Percentiles rank a stretch among this genome's conserved stretches.
These are phyloP conservation scores for Galemys pyrenaicus DNA, from an alignment of 2,113 vertebrate species.

Conservation along the genomic window DNA sequence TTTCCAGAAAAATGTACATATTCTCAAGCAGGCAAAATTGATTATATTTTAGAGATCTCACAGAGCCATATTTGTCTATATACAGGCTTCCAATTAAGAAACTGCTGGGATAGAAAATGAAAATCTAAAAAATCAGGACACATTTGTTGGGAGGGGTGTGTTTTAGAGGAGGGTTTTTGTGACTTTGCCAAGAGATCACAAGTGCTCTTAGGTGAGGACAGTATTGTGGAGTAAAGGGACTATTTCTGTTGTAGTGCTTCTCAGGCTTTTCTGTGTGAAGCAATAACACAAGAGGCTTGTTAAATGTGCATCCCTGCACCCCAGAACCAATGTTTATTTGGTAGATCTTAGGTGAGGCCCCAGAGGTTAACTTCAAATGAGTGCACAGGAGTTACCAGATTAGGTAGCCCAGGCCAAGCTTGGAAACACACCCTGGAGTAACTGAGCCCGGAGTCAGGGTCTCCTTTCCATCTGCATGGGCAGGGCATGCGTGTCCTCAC, in stretches of 20 bases:
- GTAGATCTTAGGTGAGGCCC: background rate
- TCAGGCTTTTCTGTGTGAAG: background rate
- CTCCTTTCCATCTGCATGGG: background rate
- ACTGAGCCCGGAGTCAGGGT: background rate
- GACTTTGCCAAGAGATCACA: background rate
- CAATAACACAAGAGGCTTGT: background rate
- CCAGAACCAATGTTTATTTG: background rate
- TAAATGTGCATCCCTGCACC: background rate
- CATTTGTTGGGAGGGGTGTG: background rate
- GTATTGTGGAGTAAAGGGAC: background rate
- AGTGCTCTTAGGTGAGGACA: background rate
- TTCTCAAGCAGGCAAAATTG: background rate
- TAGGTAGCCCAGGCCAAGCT: background rate
- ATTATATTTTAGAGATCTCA: background rate
- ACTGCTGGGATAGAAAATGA: background rate
- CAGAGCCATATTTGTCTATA: background rate
- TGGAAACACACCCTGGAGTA: background rate
- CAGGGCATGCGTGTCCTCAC: background rate
- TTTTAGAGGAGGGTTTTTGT: background rate
- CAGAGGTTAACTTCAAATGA: background rate
- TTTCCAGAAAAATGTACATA: background rate
- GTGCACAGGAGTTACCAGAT: background rate
- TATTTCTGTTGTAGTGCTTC: background rate
- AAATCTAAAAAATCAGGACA: conserved; percentile 9
- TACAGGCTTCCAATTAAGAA: background rate